Evolutionary conservation across 92 coral and sea anemone genomes (phyloP).

Genomic region (Porites cylindrica): DNA sequence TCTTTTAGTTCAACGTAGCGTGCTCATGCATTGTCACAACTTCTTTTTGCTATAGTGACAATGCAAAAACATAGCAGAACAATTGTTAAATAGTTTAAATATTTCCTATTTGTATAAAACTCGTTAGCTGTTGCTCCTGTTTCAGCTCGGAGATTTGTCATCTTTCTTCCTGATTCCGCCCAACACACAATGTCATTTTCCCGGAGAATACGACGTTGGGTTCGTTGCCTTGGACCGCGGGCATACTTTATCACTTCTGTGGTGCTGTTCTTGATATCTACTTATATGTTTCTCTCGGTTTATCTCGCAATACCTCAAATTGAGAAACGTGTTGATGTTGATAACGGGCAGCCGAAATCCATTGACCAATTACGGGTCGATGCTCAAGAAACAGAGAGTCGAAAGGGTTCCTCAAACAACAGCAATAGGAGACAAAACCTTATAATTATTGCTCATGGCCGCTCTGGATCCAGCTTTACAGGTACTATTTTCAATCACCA

Average conservation of each 20-base stretch:
- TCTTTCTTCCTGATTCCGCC: background rate
- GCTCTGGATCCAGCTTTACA: slow-evolving; percentile 54
- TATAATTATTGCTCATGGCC: slow-evolving; percentile 58
- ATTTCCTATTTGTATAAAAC: background rate
- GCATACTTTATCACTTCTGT: background rate
- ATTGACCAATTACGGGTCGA: background rate
- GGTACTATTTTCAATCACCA: slow-evolving; percentile 52
- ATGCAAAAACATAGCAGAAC: no score
- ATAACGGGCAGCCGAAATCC: background rate
- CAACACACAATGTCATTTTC: background rate
- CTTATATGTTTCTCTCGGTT: background rate
- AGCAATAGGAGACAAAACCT: slow-evolving; percentile 28
- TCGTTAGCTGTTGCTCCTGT: background rate
- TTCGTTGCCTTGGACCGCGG: background rate
- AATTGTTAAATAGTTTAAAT: background rate
- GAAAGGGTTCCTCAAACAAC: background rate
- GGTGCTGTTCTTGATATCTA: background rate
- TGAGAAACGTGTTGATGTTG: background rate
- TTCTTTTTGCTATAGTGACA: background rate
- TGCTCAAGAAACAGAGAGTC: background rate
- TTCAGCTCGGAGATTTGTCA: background rate
- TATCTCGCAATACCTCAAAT: slow-evolving; percentile 5
- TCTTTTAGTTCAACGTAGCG: background rate
- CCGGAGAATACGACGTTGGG: slow-evolving; percentile 15
- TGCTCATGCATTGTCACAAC: background rate